Evolutionary conservation across 2,888 invertebrate species (phyloP).

Genomic region (Teinopalpus imperialis): DNA sequence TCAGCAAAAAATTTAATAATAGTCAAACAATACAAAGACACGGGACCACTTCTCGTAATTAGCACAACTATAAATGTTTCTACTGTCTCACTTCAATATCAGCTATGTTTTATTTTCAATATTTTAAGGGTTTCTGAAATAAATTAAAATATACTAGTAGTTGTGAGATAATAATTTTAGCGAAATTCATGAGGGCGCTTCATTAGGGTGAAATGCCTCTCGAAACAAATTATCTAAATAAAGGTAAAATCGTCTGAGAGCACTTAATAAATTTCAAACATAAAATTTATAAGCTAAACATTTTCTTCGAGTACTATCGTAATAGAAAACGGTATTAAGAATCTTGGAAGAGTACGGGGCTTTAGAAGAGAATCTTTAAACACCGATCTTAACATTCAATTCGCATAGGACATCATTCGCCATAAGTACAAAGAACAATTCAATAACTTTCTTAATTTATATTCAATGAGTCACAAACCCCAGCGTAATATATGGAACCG

Average conservation of each 20-base stretch:
- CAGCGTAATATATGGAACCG: conserved; percentile 48
- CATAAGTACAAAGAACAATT: conserved; percentile 41
- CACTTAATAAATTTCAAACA: too few relatives aligned
- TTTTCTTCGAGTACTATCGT: too few relatives aligned
- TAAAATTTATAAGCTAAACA: too few relatives aligned
- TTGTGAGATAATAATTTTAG: too few relatives aligned
- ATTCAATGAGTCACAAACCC: conserved; percentile 51
- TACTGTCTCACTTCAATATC: too few relatives aligned
- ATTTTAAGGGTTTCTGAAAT: not conserved
- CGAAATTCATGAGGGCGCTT: too few relatives aligned
- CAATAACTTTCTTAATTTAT: conserved; percentile 53
- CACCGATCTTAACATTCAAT: conserved; percentile 27
- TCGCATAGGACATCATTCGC: conserved; percentile 29
- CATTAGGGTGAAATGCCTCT: too few relatives aligned
- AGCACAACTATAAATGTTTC: too few relatives aligned
- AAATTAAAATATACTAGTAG: not conserved
- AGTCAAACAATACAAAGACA: conserved; percentile 1
- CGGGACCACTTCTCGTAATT: not conserved
- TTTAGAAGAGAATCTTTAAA: conserved; percentile 2
- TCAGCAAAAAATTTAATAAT: conserved; percentile 10
- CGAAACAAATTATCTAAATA: too few relatives aligned
- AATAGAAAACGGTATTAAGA: too few relatives aligned
- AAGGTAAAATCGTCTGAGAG: too few relatives aligned
- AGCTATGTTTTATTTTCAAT: not conserved
- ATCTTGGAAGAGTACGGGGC: too few relatives aligned